phyloP scores from a whole-genome alignment of 1,140 invertebrate genomes.

The Onthophagus taurus region DNA sequence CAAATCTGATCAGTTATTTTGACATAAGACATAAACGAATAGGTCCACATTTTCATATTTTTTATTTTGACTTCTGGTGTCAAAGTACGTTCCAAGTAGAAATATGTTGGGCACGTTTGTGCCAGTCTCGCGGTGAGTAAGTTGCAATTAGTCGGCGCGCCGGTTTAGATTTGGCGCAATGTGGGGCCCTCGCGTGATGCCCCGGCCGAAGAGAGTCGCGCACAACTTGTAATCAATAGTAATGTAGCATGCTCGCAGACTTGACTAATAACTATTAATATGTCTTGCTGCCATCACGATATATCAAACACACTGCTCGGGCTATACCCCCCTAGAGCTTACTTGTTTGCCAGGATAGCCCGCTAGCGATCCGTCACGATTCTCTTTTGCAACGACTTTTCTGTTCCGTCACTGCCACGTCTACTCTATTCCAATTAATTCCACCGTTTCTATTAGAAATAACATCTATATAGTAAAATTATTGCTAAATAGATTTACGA shows the following conservation, averaged over 20 bases:
- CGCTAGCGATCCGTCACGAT: too few relatives aligned
- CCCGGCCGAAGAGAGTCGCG: constrained; percentile 15
- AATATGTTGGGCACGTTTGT: too few relatives aligned
- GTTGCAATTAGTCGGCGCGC: constrained; percentile 17
- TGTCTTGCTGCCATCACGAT: constrained; percentile 31
- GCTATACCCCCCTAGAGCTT: too few relatives aligned
- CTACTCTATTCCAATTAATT: neutral
- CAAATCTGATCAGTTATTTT: too few relatives aligned
- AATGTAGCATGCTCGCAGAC: constrained; percentile 30
- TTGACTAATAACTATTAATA: constrained; percentile 33
- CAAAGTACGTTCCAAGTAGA: too few relatives aligned
- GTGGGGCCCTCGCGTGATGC: constrained; percentile 18
- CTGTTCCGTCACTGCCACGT: neutral
- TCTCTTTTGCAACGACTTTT: neutral
- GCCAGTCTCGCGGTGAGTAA: constrained; percentile 8
- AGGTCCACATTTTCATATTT: too few relatives aligned
- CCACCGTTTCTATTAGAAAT: too few relatives aligned
- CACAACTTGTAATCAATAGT: constrained; percentile 30
- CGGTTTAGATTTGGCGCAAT: constrained; percentile 28
- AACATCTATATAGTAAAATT: too few relatives aligned
- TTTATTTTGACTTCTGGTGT: too few relatives aligned
- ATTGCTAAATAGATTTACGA: too few relatives aligned
- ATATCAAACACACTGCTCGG: constrained; percentile 29
- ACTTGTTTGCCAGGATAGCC: too few relatives aligned
- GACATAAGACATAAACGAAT: too few relatives aligned